Percentiles rank a stretch among this genome's conserved stretches.
phyloP scores from a whole-genome alignment of 2,113 vertebrate species.

The Zosterops lateralis region DNA sequence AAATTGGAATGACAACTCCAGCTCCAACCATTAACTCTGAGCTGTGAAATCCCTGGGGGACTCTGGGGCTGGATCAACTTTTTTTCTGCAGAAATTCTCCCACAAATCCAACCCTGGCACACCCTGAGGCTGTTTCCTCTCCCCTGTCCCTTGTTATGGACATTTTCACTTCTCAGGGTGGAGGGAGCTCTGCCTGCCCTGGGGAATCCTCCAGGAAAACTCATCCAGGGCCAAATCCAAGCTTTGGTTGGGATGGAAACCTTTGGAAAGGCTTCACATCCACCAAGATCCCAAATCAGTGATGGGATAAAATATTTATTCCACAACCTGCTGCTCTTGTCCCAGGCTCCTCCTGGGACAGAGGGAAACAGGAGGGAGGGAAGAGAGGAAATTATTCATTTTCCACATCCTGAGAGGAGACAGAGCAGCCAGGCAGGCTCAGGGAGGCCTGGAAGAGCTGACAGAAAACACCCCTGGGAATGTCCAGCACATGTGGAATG shows the following conservation, averaged over 20 bases:
- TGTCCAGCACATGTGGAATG: background rate
- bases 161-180: fast-evolving
- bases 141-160: fast-evolving
- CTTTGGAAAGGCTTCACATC: background rate
- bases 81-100: background rate
- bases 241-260: background rate
- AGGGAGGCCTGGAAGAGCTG: background rate
- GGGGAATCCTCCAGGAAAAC: background rate
- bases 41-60: too few species aligned
- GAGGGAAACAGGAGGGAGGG: background rate
- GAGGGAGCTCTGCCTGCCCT: background rate
- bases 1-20: background rate
- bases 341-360: background rate
- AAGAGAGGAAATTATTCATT: background rate
- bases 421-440: background rate
- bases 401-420: background rate
- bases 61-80: background rate
- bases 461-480: background rate
- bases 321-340: too few species aligned
- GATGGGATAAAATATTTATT: too few species aligned
- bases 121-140: background rate
- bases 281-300: background rate
- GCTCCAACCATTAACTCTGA: background rate
- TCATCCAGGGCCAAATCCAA: background rate
- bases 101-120: background rate